A percentile compares a stretch with the other conserved stretches of the same genome.
These are phyloP conservation scores for Andrena haemorrhoa DNA, from an alignment of 2,888 invertebrate genomes.

Conservation along the genomic window DNA sequence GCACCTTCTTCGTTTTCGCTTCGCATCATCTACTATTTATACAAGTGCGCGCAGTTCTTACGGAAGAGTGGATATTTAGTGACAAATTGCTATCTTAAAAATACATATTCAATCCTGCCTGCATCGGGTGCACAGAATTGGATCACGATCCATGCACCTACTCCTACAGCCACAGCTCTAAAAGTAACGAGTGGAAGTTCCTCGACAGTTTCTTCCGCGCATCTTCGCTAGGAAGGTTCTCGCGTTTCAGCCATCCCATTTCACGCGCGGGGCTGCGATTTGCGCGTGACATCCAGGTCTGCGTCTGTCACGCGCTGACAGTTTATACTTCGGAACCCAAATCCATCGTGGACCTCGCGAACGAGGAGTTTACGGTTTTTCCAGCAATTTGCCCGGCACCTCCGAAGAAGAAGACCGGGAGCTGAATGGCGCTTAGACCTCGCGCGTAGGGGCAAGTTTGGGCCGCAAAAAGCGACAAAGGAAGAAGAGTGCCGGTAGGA, in stretches of 20 bases:
- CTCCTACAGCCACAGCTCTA: not conserved
- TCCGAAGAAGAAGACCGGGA: constrained; percentile 18
- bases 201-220: constrained; percentile 29
- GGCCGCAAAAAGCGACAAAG: constrained; percentile 56
- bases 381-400: constrained; percentile 58
- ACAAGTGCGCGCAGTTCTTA: too few relatives aligned
- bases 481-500: constrained; percentile 24
- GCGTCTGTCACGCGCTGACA: constrained; percentile 44
- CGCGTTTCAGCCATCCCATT: constrained; percentile 1
- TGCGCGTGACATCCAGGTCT: constrained; percentile 22
- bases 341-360: constrained; percentile 27
- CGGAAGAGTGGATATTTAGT: too few relatives aligned
- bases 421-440: constrained; percentile 3
- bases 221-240: constrained; percentile 20
- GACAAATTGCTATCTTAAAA: too few relatives aligned
- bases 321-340: constrained; percentile 58
- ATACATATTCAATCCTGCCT: too few relatives aligned
- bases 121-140: too few relatives aligned
- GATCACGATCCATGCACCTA: not conserved
- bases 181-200: not conserved
- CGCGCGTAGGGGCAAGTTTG: constrained; percentile 15
- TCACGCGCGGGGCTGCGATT: constrained; percentile 30
- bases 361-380: constrained; percentile 61
- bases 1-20: too few relatives aligned
- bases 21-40: too few relatives aligned